Conservation (phyloP, 2,888 invertebrate species). For the Operophtera brumata region DNA sequence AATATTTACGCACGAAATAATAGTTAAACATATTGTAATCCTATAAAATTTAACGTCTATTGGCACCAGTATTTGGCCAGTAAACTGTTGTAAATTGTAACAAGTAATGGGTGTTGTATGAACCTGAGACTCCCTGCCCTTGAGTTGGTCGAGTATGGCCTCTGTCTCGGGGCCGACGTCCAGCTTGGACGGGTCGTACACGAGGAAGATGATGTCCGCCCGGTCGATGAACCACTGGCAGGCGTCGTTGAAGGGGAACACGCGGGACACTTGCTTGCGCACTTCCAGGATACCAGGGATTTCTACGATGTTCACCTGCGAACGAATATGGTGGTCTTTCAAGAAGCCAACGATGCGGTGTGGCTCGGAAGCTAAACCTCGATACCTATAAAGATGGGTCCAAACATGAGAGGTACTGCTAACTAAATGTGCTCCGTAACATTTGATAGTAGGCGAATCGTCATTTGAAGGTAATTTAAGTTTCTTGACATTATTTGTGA, state of each 20-base stretch:
- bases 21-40: neutral
- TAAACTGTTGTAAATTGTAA: neutral
- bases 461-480: no score
- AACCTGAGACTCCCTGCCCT: constrained; percentile 94
- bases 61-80: constrained; percentile 1
- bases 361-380: no score
- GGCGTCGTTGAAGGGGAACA: constrained; percentile 97
- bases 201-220: constrained; percentile 96
- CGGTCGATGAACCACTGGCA: constrained; percentile 99
- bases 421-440: neutral
- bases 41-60: constrained; percentile 8
- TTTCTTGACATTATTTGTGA: no score
- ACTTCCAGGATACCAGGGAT: constrained; percentile 97
- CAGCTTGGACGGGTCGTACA: constrained; percentile 96
- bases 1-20: neutral
- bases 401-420: no score
- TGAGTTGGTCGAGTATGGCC: constrained; percentile 95
- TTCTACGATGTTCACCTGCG: constrained; percentile 95
- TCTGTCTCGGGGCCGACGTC: constrained; percentile 97
- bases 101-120: neutral
- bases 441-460: no score
- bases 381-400: no score
- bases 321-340: neutral
- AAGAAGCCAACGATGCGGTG: no score
- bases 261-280: constrained; percentile 93